Conservation (phyloP, 2,888 invertebrate species). For the Archips xylosteana region DNA sequence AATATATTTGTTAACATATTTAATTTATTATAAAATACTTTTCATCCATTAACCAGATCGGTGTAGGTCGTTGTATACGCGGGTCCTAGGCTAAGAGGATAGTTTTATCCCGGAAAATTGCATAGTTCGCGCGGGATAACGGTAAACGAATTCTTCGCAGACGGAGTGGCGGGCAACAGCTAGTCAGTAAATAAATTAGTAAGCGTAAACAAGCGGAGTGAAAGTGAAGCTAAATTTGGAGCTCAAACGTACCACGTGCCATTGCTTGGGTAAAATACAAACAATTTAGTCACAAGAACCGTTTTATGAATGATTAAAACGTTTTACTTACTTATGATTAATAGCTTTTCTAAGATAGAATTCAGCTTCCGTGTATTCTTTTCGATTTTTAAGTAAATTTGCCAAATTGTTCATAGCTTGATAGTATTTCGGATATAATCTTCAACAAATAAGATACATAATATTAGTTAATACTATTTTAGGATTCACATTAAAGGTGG, state of each 20-base stretch:
- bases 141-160: no score
- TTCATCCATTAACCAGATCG: no score
- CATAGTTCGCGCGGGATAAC: no score
- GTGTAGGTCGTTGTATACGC: no score
- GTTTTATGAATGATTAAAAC: neutral
- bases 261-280: neutral
- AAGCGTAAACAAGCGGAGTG: neutral
- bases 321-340: constrained; percentile 86
- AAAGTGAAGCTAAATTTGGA: neutral
- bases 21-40: no score
- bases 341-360: constrained; percentile 90
- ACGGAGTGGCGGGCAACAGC: no score
- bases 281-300: neutral
- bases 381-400: constrained; percentile 91
- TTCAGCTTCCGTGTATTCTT: constrained; percentile 89
- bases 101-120: no score
- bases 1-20: no score
- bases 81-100: no score
- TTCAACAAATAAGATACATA: constrained; percentile 56
- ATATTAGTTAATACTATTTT: no score
- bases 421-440: constrained; percentile 92
- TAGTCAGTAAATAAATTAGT: neutral
- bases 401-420: constrained; percentile 98
- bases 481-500: no score
- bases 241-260: neutral